Base-by-base conservation (phyloP, 1,140 invertebrate species). In the Eciton burchellii region DNA sequence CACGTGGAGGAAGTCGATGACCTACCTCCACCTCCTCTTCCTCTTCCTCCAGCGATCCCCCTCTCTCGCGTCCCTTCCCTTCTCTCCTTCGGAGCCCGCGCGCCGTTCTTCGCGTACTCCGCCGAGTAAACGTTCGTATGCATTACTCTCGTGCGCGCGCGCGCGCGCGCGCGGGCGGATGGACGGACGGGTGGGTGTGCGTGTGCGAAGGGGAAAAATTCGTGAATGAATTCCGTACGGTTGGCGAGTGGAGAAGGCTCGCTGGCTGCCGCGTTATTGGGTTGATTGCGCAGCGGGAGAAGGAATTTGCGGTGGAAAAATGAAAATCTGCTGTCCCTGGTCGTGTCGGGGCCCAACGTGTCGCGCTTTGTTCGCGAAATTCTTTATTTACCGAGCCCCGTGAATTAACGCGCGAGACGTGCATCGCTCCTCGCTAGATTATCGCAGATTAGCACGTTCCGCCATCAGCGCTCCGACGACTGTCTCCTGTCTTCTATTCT, bases 1-100 rank as follows among this genome's bases (percentile, higher is more conserved):
- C 85, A 87, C 62, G 74, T 54, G 71, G 81, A 84, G 81, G 47
- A 87, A 86, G 86, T 87, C 86, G 86, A 87, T 87, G 86, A 88
- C 86, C 86, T 82, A 87, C 82, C 86, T 84, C 62, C 62, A 74
- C 65, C 81, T 71, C 66, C 59, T 47, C 59, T 81, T 83, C 72
- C 47, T 81, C 84, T 81, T 72, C 84, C 14, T 70, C 47, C 49
- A 29, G n/a, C 54, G 41, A 54, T 79, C 63, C 84, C 86, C 70
- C 68, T 70, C 79, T 71, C 47, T 21, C 24, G 24, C 14, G 66
- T 65, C 72, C 16, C 52, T 71, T 12, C 74, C 66, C 54, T 35
- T 76, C 29, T 41, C 57, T 66, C 21, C 52, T 54, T 60, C 49
- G 68, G 56, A 24, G 54, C 56, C 73, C 47, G 41, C 45, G 12